phyloP scores from a whole-genome alignment of 2,113 vertebrate species.

The Psephotus haematonotus region DNA sequence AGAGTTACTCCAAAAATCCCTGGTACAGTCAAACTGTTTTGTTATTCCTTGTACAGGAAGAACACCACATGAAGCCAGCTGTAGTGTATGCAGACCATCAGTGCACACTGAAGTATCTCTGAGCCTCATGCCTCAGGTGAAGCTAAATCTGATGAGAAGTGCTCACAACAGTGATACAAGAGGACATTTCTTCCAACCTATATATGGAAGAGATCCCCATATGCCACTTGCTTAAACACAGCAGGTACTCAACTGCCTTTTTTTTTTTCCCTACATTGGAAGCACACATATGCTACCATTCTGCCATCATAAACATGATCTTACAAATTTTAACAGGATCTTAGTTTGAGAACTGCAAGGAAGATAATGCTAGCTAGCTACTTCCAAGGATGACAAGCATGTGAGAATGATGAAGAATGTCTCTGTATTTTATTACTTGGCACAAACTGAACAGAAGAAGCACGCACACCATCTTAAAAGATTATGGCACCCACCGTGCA shows the following conservation, averaged over 20 bases:
- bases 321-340: not conserved
- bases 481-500: not conserved
- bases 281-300: not conserved
- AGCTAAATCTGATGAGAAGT: not conserved
- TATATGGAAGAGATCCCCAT: not conserved
- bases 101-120: not conserved
- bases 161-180: not conserved
- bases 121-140: not conserved
- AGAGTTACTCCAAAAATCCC: not conserved
- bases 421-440: not conserved
- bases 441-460: not conserved
- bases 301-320: not conserved
- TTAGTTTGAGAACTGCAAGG: not conserved
- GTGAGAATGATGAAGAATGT: not conserved
- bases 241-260: not conserved
- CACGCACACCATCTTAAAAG: not conserved
- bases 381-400: not conserved
- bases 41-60: not conserved
- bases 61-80: not conserved
- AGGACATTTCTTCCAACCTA: not conserved
- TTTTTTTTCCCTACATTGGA: not conserved
- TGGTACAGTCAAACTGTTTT: not conserved
- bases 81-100: not conserved
- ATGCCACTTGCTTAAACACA: fast-evolving
- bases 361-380: not conserved